Percentiles rank a stretch among this genome's conserved stretches.
These are phyloP conservation scores for Monodelphis domestica DNA, from an alignment of 2,797 vertebrate genomes.

Conservation along the genomic window DNA sequence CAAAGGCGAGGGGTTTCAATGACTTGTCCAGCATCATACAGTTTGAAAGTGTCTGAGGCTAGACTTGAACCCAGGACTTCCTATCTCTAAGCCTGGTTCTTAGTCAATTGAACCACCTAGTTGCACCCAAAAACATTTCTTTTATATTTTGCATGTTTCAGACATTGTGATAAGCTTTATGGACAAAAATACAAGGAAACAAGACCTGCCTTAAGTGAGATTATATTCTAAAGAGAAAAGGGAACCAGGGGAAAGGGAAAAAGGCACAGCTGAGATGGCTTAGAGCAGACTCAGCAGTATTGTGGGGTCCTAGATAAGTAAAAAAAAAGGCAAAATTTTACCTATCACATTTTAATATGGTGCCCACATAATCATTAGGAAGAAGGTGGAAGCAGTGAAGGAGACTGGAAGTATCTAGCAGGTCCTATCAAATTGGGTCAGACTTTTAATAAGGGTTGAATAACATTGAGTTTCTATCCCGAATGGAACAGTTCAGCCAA, in stretches of 20 bases:
- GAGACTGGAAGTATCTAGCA: background rate
- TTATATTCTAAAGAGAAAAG: no score
- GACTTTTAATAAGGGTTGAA: background rate
- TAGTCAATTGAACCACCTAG: no score
- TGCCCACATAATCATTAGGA: background rate
- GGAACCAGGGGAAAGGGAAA: no score
- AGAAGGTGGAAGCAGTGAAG: background rate
- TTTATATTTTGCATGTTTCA: background rate
- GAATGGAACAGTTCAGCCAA: background rate
- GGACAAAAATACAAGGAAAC: no score
- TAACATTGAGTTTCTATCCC: background rate
- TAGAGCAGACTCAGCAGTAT: background rate
- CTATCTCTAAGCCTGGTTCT: no score
- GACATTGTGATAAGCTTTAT: no score
- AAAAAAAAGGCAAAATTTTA: background rate
- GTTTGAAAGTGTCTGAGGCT: no score
- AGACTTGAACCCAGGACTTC: no score
- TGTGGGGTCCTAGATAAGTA: background rate
- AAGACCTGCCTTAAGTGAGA: no score
- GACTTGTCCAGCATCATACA: no score
- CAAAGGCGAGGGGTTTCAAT: no score
- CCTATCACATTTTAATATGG: background rate
- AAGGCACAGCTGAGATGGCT: background rate
- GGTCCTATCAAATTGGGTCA: background rate
- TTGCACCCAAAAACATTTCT: no score